Evolutionary conservation across 2,113 vertebrate genomes (phyloP).

Genomic region (Micronycteris hirsuta): DNA sequence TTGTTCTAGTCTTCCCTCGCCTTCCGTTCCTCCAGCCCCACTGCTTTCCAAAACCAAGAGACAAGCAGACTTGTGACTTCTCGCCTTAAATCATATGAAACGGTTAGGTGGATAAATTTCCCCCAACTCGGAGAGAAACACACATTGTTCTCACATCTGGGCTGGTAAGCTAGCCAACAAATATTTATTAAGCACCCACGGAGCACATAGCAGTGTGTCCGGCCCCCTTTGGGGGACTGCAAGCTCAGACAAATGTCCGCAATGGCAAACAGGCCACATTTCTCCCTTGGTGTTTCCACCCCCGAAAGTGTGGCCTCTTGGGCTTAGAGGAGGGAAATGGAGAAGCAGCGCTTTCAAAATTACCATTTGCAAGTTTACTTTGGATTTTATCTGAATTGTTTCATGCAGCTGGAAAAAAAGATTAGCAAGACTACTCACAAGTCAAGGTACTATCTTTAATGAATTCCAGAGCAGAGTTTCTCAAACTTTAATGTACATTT

Average conservation of each 20-base stretch:
- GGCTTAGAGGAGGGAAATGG: neutral
- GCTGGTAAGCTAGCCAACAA: neutral
- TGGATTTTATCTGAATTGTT: constrained; percentile 14
- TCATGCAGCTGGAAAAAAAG: constrained; percentile 11
- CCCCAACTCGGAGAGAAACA: neutral
- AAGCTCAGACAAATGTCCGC: neutral
- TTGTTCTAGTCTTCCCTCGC: neutral
- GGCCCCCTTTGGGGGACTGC: neutral
- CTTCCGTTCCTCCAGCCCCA: neutral
- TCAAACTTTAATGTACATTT: neutral
- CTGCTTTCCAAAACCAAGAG: neutral
- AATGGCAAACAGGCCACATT: neutral
- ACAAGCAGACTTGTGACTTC: neutral
- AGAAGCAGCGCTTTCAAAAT: neutral
- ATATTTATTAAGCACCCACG: constrained; percentile 31
- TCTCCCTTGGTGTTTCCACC: neutral
- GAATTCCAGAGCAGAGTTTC: neutral
- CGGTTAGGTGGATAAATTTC: constrained; percentile 7
- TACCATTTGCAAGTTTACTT: neutral
- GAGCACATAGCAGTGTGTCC: neutral
- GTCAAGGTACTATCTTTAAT: neutral
- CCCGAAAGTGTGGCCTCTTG: neutral
- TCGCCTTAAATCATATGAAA: neutral
- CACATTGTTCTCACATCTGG: neutral
- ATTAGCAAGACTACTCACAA: neutral